A percentile compares a stretch with the other conserved stretches of the same genome.
phyloP scores from a whole-genome alignment of 2,113 vertebrate species.

The Sorex fumeus region DNA sequence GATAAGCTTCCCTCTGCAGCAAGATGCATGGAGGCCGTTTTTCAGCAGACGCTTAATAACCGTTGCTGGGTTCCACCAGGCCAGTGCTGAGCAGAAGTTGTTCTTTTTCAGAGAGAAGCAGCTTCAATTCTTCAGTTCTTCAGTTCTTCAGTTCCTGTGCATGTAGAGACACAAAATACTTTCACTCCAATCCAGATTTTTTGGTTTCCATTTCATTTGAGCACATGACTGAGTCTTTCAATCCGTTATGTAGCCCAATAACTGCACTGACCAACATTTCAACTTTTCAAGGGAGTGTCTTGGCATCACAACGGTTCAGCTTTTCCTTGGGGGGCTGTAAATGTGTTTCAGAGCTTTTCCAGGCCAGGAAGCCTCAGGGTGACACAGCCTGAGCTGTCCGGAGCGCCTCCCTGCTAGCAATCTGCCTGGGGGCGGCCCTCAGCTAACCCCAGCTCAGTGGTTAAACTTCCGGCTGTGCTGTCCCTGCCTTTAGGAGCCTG shows the following conservation, averaged over 20 bases:
- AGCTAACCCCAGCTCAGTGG: not conserved
- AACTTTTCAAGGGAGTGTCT: constrained; percentile 41
- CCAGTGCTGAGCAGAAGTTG: constrained; percentile 1
- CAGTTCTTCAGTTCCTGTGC: not conserved
- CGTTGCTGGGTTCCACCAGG: constrained; percentile 28
- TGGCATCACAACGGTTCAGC: not conserved
- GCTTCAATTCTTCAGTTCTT: too few relatives aligned
- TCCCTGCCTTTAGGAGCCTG: not conserved
- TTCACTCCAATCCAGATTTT: constrained; percentile 27
- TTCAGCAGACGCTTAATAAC: constrained; percentile 14
- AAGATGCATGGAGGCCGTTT: constrained; percentile 10
- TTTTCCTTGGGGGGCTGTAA: constrained; percentile 5
- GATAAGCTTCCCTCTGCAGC: constrained; percentile 71
- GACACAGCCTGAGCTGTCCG: not conserved
- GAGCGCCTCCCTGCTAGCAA: not conserved
- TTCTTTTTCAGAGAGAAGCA: not conserved
- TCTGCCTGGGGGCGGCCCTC: not conserved
- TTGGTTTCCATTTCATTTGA: constrained; percentile 45
- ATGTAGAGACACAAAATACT: not conserved
- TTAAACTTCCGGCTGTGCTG: not conserved
- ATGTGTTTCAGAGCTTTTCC: not conserved
- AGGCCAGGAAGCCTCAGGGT: not conserved
- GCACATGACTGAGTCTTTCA: constrained; percentile 20
- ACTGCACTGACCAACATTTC: constrained; percentile 18
- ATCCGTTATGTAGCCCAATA: constrained; percentile 58